Conservation (phyloP, 30 jellyfish, hydroid and myxozoan genomes). For the Cassiopea andromeda region DNA sequence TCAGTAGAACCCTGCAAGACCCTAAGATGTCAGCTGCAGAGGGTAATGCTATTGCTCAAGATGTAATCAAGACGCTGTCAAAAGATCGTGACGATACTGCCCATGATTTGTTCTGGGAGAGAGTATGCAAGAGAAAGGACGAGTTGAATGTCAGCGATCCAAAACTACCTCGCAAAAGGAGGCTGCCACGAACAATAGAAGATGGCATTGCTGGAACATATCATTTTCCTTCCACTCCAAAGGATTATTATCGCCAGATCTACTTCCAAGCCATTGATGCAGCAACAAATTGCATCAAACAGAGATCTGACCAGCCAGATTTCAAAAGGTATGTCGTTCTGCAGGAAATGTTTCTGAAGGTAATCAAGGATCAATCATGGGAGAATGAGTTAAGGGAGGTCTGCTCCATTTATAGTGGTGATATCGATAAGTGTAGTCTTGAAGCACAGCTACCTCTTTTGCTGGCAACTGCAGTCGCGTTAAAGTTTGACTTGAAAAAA, state of each 20-base stretch:
- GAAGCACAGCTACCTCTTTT: constrained; percentile 13
- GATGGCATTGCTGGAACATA: constrained; percentile 13
- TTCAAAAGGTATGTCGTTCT: constrained; percentile 14
- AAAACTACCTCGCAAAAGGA: constrained; percentile 54
- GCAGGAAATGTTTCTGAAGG: not conserved
- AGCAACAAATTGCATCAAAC: constrained; percentile 27
- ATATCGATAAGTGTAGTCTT: not conserved
- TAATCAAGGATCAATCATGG: constrained; percentile 44
- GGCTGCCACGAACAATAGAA: constrained; percentile 46
- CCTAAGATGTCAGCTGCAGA: constrained; percentile 18
- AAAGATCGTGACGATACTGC: constrained; percentile 33
- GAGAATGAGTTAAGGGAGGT: constrained; percentile 23
- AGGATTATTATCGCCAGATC: constrained; percentile 52
- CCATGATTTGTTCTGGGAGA: constrained; percentile 44
- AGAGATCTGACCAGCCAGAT: constrained; percentile 56
- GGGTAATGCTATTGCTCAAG: constrained; percentile 36
- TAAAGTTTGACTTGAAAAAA: constrained; percentile 1
- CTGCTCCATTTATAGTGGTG: not conserved
- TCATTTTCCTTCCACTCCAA: constrained; percentile 46
- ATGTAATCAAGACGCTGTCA: constrained; percentile 31
- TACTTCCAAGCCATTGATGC: constrained; percentile 38
- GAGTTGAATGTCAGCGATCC: constrained; percentile 3
- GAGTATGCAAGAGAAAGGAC: constrained; percentile 7
- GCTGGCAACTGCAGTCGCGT: constrained; percentile 10
- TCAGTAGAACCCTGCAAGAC: constrained; percentile 42